These are phyloP conservation scores for Amiota communis DNA, from an alignment of 2,888 invertebrate genomes.

Conservation along the genomic window DNA sequence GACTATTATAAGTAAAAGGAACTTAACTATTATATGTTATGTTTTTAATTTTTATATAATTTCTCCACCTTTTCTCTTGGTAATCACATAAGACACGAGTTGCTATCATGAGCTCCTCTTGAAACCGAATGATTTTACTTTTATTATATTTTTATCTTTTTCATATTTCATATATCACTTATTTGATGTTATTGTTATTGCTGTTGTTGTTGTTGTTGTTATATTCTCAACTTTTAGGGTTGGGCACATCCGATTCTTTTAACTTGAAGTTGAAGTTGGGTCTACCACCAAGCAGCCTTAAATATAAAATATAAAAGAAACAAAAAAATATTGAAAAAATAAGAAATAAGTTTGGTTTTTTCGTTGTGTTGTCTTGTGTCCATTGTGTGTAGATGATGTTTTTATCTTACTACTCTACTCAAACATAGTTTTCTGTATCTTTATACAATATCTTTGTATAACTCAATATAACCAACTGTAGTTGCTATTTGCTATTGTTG, in stretches of 20 bases:
- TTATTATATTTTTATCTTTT: constrained; percentile 32
- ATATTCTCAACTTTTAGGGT: constrained; percentile 60
- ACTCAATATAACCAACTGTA: constrained; percentile 37
- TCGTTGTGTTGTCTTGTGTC: constrained; percentile 51
- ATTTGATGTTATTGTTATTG: constrained; percentile 13
- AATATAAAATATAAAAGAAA: not conserved
- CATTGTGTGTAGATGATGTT: constrained; percentile 54
- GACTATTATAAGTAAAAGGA: no score
- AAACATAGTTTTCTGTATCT: constrained; percentile 56
- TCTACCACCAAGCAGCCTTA: not conserved
- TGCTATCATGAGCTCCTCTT: no score
- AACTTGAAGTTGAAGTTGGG: not conserved
- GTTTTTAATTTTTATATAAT: no score
- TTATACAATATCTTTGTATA: constrained; percentile 29
- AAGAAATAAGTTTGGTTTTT: constrained; percentile 22
- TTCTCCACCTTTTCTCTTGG: no score
- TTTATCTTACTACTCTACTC: constrained; percentile 52
- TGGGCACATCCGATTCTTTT: constrained; percentile 68
- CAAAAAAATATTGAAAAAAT: not conserved
- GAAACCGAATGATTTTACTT: not conserved
- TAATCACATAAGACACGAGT: no score
- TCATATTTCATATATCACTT: not conserved
- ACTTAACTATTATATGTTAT: no score
- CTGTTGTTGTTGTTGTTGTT: no score
- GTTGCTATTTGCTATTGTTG: constrained; percentile 36